phyloP scores from a whole-genome alignment of 2,113 vertebrate species.

The Sorex araneus region DNA sequence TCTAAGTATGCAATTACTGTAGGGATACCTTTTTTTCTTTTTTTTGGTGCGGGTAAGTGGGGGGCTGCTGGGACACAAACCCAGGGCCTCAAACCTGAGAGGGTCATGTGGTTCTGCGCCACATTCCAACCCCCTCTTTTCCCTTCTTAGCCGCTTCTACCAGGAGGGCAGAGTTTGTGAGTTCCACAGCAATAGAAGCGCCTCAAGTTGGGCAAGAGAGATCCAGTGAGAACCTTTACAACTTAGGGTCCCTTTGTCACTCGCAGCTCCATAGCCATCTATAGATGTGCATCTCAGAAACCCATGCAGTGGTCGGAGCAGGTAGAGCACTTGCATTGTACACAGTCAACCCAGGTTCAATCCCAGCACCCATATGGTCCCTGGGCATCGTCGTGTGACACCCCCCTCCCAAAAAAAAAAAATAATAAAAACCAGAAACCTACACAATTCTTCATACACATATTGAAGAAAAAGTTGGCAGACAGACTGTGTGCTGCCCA shows the following conservation, averaged over 20 bases:
- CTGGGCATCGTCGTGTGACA: no score
- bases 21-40: no score
- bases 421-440: no score
- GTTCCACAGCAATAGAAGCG: neutral
- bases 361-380: no score
- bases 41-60: no score
- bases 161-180: neutral
- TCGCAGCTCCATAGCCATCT: neutral
- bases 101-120: no score
- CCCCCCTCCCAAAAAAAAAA: no score
- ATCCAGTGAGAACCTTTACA: neutral
- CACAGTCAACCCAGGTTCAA: no score
- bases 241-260: neutral
- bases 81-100: no score
- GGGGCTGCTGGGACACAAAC: no score
- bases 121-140: neutral
- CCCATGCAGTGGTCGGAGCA: no score
- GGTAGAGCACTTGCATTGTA: no score
- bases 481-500: neutral
- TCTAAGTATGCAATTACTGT: neutral
- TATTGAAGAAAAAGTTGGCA: conserved; percentile 1
- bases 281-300: neutral
- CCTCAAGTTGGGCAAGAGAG: neutral
- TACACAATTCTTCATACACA: neutral
- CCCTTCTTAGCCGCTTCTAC: conserved; percentile 19